Conservation (phyloP, 1,140 invertebrate genomes). For the Drosophila sproati region DNA sequence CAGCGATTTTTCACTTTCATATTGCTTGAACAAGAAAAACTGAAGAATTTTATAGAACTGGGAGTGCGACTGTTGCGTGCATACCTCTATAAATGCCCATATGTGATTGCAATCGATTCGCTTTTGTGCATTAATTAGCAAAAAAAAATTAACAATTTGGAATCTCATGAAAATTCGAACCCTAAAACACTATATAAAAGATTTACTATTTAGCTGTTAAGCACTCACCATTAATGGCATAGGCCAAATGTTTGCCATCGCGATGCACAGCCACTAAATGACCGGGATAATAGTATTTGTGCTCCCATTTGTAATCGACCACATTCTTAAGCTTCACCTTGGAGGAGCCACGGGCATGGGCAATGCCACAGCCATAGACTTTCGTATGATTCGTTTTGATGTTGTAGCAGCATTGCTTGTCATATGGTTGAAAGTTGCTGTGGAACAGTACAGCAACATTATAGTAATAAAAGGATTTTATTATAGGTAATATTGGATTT, state of each 20-base stretch:
- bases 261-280: constrained; percentile 95
- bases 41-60: too few species aligned
- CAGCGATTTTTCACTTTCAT: too few species aligned
- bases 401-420: constrained; percentile 89
- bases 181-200: neutral
- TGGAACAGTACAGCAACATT: neutral
- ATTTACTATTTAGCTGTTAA: neutral
- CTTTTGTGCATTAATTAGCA: neutral
- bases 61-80: too few species aligned
- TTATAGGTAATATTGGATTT: too few species aligned
- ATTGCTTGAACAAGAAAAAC: too few species aligned
- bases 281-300: constrained; percentile 93
- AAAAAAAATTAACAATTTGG: neutral
- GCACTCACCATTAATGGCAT: constrained; percentile 92
- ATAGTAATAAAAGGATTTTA: neutral
- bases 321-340: constrained; percentile 96
- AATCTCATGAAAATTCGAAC: neutral
- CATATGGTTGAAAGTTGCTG: constrained; percentile 87
- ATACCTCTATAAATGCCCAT: neutral
- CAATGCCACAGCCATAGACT: constrained; percentile 89
- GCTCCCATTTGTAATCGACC: constrained; percentile 97
- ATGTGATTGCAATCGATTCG: neutral
- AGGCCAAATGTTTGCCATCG: constrained; percentile 93
- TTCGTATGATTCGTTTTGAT: constrained; percentile 89
- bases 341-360: constrained; percentile 91